Percentiles rank a stretch among this genome's conserved stretches.
Conservation (phyloP, 2,113 vertebrate species). For the Hyaena hyaena region DNA sequence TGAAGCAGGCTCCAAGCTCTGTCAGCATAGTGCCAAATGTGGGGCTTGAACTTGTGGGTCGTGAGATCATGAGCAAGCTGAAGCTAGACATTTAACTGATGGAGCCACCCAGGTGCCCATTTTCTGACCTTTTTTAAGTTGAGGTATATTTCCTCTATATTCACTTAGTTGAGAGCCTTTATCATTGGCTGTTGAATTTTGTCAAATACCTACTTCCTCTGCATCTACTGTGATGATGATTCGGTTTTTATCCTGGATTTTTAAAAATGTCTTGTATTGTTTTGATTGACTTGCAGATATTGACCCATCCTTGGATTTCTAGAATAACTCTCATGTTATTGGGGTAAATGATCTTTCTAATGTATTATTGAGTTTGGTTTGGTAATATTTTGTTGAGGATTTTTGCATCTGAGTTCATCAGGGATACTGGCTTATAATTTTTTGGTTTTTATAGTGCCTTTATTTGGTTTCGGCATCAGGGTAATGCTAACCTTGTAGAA, state of each 20-base stretch:
- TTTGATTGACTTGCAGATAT: background rate
- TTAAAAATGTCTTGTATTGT: too few species aligned
- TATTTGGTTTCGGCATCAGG: background rate
- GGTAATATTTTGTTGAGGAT: background rate
- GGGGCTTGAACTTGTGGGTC: too few species aligned
- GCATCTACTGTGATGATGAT: background rate
- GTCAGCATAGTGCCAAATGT: too few species aligned
- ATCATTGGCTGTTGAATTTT: background rate
- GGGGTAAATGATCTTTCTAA: background rate
- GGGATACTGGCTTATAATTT: background rate
- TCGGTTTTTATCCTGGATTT: background rate
- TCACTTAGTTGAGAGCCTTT: background rate
- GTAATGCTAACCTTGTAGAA: background rate
- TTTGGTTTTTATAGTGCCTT: background rate
- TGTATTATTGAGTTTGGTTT: background rate
- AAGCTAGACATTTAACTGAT: too few species aligned
- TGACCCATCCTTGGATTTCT: background rate
- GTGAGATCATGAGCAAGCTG: too few species aligned
- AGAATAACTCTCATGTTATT: background rate
- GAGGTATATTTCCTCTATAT: background rate
- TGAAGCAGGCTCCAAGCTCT: too few species aligned
- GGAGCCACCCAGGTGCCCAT: too few species aligned
- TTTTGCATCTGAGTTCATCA: background rate
- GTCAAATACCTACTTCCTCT: background rate
- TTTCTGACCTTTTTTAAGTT: background rate